Percentiles rank a stretch among this genome's conserved stretches.
phyloP scores from a whole-genome alignment of 23 tunicate species.

The Trididemnum clinides region DNA sequence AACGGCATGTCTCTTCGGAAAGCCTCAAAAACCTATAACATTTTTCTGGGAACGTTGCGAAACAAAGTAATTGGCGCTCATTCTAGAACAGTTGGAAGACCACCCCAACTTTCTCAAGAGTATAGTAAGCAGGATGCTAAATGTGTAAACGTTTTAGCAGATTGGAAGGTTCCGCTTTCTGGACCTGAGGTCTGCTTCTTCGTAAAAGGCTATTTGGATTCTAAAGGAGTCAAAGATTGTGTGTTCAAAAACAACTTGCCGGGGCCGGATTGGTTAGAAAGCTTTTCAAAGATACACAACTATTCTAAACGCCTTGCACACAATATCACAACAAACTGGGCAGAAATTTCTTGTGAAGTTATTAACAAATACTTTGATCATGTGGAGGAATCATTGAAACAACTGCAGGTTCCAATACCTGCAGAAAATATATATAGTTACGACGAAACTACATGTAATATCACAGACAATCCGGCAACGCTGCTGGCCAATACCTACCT shows the following conservation, averaged over 20 bases:
- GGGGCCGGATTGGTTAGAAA: constrained; percentile 7
- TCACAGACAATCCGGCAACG: constrained; percentile 24
- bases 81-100: neutral
- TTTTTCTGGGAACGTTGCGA: neutral
- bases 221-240: neutral
- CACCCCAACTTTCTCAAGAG: neutral
- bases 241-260: constrained; percentile 2
- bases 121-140: neutral
- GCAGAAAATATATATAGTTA: constrained; percentile 7
- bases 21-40: constrained; percentile 15
- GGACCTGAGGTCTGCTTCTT: neutral
- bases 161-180: constrained; percentile 27
- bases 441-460: constrained; percentile 37
- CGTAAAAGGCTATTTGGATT: neutral
- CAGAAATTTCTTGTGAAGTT: neutral
- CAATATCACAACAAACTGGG: neutral
- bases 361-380: constrained; percentile 3
- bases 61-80: neutral
- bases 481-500: constrained; percentile 14
- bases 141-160: neutral
- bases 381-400: neutral
- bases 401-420: neutral
- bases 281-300: neutral
- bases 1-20: neutral
- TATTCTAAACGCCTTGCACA: neutral